Base-by-base conservation (phyloP, 1,140 invertebrate species). In the Ceratina japonica region DNA sequence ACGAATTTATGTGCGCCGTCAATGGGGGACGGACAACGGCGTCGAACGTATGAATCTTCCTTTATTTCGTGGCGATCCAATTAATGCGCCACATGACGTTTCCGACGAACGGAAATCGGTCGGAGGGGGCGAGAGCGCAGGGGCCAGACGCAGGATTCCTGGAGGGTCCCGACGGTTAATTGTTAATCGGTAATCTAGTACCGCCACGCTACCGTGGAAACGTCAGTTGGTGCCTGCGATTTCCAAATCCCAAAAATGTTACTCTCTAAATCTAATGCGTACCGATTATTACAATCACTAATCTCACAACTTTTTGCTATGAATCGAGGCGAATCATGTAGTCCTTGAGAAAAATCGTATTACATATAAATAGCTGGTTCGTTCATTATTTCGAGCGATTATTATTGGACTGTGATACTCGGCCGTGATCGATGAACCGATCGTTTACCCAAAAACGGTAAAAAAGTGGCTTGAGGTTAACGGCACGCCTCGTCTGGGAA, bases 61-160 rank as follows among this genome's bases (percentile, higher is more conserved):
- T 89, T 90, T 87, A 89, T 88, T 87, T 85, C 76, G 75, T 71
- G 52, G 58, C 81, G 85, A 80, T 87, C 81, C 87, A 88, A 90
- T 90, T 90, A 90, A 90, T 89, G 81, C 82, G 84, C 88, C 89
- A 90, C 86, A 90, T 90, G 89, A 90, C 88, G 89, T 88, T 90
- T 90, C 89, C 87, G 84, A 88, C 87, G 75, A 87, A 82, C 87
- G 87, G 86, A 89, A 89, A 89, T 89, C 87, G 87, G 85, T 75
- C 37, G 76, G 66, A 69, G 70, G 70, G 37, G 61, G 5, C n/a
- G 75, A 69, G 76, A 75, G 79, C 64, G 69, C 61, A 51, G 56
- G 56, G 64, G 54, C 68, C 66, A 70, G 66, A 82, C 80, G 78
- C 76, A 58, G 56, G 58, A 59, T 72, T 65, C 65, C 51, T 51